Percentiles rank a stretch among this genome's conserved stretches.
Conservation (phyloP, 1,140 invertebrate genomes). For the Lordiphosa mommai region DNA sequence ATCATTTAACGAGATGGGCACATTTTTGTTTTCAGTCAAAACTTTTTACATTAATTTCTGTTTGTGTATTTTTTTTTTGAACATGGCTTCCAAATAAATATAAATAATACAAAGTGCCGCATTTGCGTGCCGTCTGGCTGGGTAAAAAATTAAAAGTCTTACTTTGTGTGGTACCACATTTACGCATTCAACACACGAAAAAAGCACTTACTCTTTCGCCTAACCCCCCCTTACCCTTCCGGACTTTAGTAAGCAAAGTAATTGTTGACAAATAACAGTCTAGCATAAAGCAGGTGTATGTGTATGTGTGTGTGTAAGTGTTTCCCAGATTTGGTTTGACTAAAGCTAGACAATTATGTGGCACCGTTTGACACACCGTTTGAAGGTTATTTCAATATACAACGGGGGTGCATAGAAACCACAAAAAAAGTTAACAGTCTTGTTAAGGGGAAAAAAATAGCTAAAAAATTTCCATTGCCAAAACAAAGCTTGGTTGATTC, state of each 20-base stretch:
- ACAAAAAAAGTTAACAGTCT: constrained; percentile 30
- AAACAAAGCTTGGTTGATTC: constrained; percentile 9
- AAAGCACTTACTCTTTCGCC: constrained; percentile 39
- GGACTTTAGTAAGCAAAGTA: constrained; percentile 44
- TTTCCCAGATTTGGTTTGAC: constrained; percentile 25
- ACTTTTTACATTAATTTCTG: constrained; percentile 13
- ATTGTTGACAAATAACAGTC: constrained; percentile 50
- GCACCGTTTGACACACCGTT: constrained; percentile 20
- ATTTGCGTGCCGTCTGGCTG: constrained; percentile 14
- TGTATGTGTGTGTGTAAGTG: no score
- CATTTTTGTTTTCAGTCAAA: neutral
- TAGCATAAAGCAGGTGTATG: constrained; percentile 26
- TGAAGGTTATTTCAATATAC: constrained; percentile 40
- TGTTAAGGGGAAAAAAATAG: neutral
- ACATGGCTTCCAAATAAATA: neutral
- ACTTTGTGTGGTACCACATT: constrained; percentile 46
- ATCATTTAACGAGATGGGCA: neutral
- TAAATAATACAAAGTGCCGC: constrained; percentile 8
- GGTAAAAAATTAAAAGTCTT: constrained; percentile 52
- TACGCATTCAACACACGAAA: constrained; percentile 35
- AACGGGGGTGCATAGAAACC: constrained; percentile 11
- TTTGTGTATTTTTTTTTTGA: constrained; percentile 4
- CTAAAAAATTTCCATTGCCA: constrained; percentile 42
- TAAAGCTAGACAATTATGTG: constrained; percentile 26
- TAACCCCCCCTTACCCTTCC: neutral